A percentile compares a stretch with the other conserved stretches of the same genome.
Evolutionary conservation across 2,113 vertebrate genomes (phyloP).

Genomic region (Alligator sinensis): DNA sequence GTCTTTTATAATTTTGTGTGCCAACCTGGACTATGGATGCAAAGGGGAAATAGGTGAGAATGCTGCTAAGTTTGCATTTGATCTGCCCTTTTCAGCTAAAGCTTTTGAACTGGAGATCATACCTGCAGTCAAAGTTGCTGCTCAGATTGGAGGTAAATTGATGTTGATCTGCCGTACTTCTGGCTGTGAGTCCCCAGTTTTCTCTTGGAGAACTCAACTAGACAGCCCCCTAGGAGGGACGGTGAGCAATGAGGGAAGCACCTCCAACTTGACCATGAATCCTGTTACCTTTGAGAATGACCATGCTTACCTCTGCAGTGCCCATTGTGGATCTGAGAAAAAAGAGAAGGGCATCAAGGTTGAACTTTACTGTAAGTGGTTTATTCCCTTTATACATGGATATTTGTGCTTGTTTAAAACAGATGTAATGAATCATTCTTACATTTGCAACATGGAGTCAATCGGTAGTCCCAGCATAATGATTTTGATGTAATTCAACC

Average conservation of each 20-base stretch:
- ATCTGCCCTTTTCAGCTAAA: conserved; percentile 50
- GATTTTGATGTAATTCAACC: not conserved
- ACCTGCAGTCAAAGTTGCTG: conserved; percentile 39
- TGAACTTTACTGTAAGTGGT: conserved; percentile 81
- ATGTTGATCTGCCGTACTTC: conserved; percentile 64
- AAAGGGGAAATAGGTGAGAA: not conserved
- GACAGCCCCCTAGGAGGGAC: conserved; percentile 72
- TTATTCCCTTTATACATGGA: not conserved
- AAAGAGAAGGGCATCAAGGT: conserved; percentile 66
- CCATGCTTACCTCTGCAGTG: conserved; percentile 76
- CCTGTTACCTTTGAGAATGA: conserved; percentile 60
- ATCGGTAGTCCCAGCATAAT: not conserved
- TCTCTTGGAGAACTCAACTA: conserved; percentile 79
- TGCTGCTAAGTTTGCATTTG: not conserved
- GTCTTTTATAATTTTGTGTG: not conserved
- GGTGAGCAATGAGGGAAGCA: not conserved
- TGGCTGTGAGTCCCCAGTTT: conserved; percentile 72
- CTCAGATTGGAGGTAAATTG: conserved; percentile 64
- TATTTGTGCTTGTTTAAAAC: not conserved
- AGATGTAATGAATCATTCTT: not conserved
- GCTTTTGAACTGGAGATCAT: conserved; percentile 63
- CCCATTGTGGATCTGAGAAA: conserved; percentile 53
- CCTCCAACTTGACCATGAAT: conserved; percentile 73
- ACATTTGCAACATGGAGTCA: not conserved
- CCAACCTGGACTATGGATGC: not conserved